Evolutionary conservation across 1,140 invertebrate species (phyloP), one percentile per base, ranked within the genome.

Genomic region (Drosophila miranda): DNA sequence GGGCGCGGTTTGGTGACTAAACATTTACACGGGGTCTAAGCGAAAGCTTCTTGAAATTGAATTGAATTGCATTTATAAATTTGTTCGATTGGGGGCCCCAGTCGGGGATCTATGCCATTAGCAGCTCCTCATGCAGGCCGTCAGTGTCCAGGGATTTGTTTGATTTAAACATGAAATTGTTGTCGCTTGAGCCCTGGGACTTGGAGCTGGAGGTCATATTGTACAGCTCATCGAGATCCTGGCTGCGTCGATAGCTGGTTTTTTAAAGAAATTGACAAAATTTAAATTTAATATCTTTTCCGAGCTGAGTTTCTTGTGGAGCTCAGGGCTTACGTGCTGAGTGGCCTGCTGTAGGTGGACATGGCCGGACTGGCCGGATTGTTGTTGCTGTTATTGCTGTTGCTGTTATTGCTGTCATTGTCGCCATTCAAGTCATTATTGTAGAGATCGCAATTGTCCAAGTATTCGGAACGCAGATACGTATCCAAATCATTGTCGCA

Each of bases 401-500:
- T 89, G 61, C 78, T 88, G 30, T 89, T 89, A n/a, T 89, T 89
- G 16, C 75, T 90, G 49, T 90, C 86, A 57, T 88, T 89, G 48
- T 82, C 75, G n/a, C 50, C 61, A 11, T 69, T 69, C 34, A 38
- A 13, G 21, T 87, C 86, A 28, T 82, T 80, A 48, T 89, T 90
- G 38, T 90, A 90, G 21, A 90, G 70, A 60, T 90, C 75, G 57
- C 83, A 89, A 51, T 90, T 91, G 48, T 90, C 86, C 49, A 96
- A 92, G 86, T 95, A 94, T 79, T 95, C 94, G 44, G 93, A 94
- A 76, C 93, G 95, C 42, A 95, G 92, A 91, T 95, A 96, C 1
- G 94, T 94, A 43, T 95, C 94, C 44, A 95, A 89, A 82, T 94
- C 94, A 46, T 94, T 93, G 44, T 94, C 92, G 26, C 66, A 69